Base-by-base conservation (phyloP, 2,888 invertebrate species). In the Drosophila longiperda region DNA sequence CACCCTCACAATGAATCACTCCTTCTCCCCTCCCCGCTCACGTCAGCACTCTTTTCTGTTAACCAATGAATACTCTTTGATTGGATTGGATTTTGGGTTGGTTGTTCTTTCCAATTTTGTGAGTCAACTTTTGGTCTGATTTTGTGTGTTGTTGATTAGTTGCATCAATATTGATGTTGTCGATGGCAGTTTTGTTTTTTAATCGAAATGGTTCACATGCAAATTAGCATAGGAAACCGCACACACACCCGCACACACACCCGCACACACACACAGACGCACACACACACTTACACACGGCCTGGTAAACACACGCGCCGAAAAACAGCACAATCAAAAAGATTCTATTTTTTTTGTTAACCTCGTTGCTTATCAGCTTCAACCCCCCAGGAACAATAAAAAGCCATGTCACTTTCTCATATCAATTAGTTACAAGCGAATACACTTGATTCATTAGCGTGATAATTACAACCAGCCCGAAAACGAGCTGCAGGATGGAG, bases 361-460 rank as follows among this genome's bases (percentile, higher is more conserved):
- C 20, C 67, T 61, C 63, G 57, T 53, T 61, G 63, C 58, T 59
- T 65, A 64, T 62, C 65, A 52, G 61, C 48, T 59, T 55, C 87
- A 72, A 75, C 83, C 84, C 80, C 52, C 49, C 58, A n/a, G 54
- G 34, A 72, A 66, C 70, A 73, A 72, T 67, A 69, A 72, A 78
- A 72, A 72, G 70, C 83, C 73, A 73, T 71, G 89, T 82, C 78
- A 78, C 82, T 86, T 90, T 87, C 90, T 78, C 87, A 87, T 87
- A 83, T 89, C 84, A 90, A 87, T 87, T 87, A 90, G 87, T 89
- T 78, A 90, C 87, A 73, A 86, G 76, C 84, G 90, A 87, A 69
- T 90, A 75, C 89, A 84, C 87, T 90, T 90, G 84, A 90, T 87
- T 83, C 87, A 87, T 87, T 89, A 90, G 87, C 89, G 87, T 80